phyloP scores from a whole-genome alignment of 2,888 invertebrate genomes.

The Homarus gammarus region DNA sequence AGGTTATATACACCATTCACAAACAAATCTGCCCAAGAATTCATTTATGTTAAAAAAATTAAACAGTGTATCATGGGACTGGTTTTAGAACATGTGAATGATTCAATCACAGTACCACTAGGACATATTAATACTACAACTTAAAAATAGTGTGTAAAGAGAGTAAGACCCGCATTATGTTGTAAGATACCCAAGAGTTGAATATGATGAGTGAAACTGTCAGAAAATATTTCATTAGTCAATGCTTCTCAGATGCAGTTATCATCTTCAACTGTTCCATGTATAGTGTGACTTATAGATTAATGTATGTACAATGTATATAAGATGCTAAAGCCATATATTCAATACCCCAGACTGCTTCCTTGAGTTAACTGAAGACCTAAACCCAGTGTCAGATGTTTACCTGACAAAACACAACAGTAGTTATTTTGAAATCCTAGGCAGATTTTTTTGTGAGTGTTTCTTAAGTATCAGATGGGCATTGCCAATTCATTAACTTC shows the following conservation, averaged over 20 bases:
- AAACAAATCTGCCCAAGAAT: slow-evolving; percentile 25
- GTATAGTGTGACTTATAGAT: background rate
- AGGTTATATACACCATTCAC: slow-evolving; percentile 20
- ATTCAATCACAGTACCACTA: background rate
- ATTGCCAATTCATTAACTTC: background rate
- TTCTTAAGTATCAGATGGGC: slow-evolving; percentile 26
- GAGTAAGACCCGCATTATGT: background rate
- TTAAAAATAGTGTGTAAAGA: background rate
- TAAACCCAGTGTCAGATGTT: background rate
- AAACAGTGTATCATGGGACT: background rate
- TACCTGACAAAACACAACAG: background rate
- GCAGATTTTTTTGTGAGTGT: slow-evolving; percentile 23
- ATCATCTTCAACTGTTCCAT: background rate
- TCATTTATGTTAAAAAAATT: background rate
- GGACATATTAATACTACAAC: background rate
- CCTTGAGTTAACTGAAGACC: background rate
- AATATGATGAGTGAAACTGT: background rate
- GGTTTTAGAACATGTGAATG: background rate
- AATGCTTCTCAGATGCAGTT: background rate
- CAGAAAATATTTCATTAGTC: background rate
- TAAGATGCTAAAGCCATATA: background rate
- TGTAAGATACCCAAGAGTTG: background rate
- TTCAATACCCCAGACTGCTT: background rate
- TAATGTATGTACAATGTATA: background rate
- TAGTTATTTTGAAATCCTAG: background rate